Evolutionary conservation across 2,888 invertebrate species (phyloP), one percentile per base, ranked within the genome.

Genomic region (Lithophane socia): DNA sequence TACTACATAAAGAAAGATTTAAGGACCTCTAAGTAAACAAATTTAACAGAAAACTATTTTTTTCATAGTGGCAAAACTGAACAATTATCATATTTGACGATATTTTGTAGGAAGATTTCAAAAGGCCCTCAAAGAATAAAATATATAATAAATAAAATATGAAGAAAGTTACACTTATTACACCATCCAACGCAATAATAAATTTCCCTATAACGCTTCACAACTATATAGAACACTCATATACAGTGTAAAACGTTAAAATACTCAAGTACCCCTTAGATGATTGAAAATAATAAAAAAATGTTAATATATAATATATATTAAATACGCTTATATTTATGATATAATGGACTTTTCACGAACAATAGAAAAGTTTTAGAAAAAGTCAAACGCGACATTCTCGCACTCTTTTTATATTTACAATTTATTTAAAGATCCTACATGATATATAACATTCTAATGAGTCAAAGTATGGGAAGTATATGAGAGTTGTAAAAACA

Each of bases 301-400:
- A 75, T 73, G 79, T 88, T 85, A 80, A 77, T 79, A 82, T 80
- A 82, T 49, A 18, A 84, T 82, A 83, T 79, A 88, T 75, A 84
- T 83, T 82, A 81, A 75, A 85, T 88, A 88, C 77, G 80, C 84
- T 84, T 90, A 90, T 52, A 82, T 74, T 86, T 83, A 85, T 63
- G 78, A 85, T 84, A 84, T 75, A 82, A 85, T 80, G 81, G 84
- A 86, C 83, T 86, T 83, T 85, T 86, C 83, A 80, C 78, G 82
- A 86, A 85, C 80, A 73, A 83, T 88, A 89, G 80, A 89, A 89
- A 91, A 88, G 83, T 85, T 83, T 76, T 77, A 75, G 82, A 88
- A 89, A 88, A 89, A 70, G 77, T 82, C 84, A 83, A 87, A 84
- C 87, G 75, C 82, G 69, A 72, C 83, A 88, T 70, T 73, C 84